Conservation (phyloP, 2,888 invertebrate genomes). For the Sphinx pinastri region DNA sequence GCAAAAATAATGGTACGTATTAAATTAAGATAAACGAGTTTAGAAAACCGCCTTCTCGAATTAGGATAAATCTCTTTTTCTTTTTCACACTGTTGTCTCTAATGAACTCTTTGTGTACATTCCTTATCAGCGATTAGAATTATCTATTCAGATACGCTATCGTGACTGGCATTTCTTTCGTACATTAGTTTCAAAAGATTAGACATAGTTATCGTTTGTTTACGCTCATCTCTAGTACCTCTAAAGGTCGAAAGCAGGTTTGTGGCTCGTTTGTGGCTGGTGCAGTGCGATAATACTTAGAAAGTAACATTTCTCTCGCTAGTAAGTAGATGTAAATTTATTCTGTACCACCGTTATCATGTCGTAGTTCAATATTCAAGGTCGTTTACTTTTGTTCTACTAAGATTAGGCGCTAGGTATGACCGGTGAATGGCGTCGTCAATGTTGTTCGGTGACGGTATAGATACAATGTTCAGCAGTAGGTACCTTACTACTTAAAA, state of each 20-base stretch:
- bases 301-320: slow-evolving; percentile 68
- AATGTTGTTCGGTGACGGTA: background rate
- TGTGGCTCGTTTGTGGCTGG: slow-evolving; percentile 29
- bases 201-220: slow-evolving; percentile 21
- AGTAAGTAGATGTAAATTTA: slow-evolving; percentile 64
- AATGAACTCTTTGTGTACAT: slow-evolving; percentile 14
- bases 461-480: background rate
- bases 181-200: slow-evolving; percentile 20
- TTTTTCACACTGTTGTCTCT: slow-evolving; percentile 1
- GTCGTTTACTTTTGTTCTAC: slow-evolving; percentile 49
- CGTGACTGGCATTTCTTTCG: slow-evolving; percentile 18
- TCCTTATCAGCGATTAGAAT: slow-evolving; percentile 17
- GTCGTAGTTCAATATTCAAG: slow-evolving; percentile 66
- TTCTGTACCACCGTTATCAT: slow-evolving; percentile 47
- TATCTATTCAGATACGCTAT: slow-evolving; percentile 15
- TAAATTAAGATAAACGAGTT: background rate
- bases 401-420: slow-evolving; percentile 10
- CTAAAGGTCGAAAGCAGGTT: slow-evolving; percentile 38
- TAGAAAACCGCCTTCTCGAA: background rate
- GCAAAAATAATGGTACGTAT: background rate
- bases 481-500: background rate
- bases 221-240: slow-evolving; percentile 21
- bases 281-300: slow-evolving; percentile 55
- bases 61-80: slow-evolving; percentile 1
- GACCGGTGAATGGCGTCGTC: slow-evolving; percentile 1